Evolutionary conservation across 1,140 invertebrate species (phyloP).

Genomic region (Mercenaria mercenaria): DNA sequence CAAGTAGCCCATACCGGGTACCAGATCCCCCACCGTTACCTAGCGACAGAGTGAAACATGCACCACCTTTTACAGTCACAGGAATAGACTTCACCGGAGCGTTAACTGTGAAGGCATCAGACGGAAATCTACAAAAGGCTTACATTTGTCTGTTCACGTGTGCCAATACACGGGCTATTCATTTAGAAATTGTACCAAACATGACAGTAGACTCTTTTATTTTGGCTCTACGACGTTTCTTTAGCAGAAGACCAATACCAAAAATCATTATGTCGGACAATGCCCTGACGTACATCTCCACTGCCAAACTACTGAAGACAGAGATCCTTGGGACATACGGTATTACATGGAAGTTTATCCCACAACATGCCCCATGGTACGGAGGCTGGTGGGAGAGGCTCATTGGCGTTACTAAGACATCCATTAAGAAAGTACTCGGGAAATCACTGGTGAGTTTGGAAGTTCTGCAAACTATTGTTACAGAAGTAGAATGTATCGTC

Average conservation of each 20-base stretch:
- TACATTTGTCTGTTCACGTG: constrained; percentile 60
- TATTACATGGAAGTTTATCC: too few species aligned
- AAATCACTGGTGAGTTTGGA: neutral
- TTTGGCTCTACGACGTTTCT: too few species aligned
- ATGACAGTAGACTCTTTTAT: constrained; percentile 52
- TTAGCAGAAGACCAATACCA: too few species aligned
- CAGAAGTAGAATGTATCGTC: neutral
- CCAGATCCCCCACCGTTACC: constrained; percentile 55
- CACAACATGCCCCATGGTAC: neutral
- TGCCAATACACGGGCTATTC: constrained; percentile 36
- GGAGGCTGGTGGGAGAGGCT: neutral
- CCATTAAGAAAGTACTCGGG: neutral
- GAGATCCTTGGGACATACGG: too few species aligned
- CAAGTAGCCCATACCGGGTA: neutral
- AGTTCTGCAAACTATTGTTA: neutral
- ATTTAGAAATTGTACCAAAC: constrained; percentile 55
- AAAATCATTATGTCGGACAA: too few species aligned
- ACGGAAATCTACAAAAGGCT: neutral
- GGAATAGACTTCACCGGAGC: constrained; percentile 58
- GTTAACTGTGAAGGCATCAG: constrained; percentile 14
- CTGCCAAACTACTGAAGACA: too few species aligned
- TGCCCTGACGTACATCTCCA: too few species aligned
- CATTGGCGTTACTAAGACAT: neutral
- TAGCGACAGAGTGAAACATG: constrained; percentile 18
- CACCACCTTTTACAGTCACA: constrained; percentile 49